phyloP scores from a whole-genome alignment of 30 jellyfish, hydroid and myxozoan genomes.

The Hydractinia echinata region DNA sequence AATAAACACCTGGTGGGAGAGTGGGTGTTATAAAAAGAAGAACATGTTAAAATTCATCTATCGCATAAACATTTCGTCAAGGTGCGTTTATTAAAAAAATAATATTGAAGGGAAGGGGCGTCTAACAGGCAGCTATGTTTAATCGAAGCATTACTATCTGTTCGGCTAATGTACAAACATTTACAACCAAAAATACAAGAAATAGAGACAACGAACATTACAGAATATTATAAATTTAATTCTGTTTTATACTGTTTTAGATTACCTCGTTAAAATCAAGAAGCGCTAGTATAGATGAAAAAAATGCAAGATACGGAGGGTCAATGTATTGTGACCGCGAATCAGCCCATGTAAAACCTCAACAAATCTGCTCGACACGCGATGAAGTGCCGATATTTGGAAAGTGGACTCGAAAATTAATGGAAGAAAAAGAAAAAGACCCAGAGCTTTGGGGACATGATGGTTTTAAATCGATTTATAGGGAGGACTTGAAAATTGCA shows the following conservation, averaged over 20 bases:
- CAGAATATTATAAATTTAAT: no score
- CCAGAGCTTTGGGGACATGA: conserved; percentile 24
- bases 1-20: no score
- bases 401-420: conserved; percentile 8
- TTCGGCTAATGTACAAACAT: no score
- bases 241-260: background rate
- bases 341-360: conserved; percentile 6
- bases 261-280: background rate
- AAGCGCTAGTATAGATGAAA: background rate
- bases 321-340: conserved; percentile 34
- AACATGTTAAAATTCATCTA: no score
- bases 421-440: conserved; percentile 28
- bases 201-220: no score
- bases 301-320: background rate
- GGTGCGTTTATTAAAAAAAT: no score
- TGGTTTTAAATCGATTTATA: conserved; percentile 26
- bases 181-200: no score
- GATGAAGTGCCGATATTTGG: background rate
- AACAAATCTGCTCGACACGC: background rate
- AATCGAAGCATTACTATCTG: no score
- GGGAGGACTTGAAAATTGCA: background rate
- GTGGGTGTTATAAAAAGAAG: no score
- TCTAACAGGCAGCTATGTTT: no score
- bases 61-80: no score
- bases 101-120: no score